Evolutionary conservation across 2,888 invertebrate species (phyloP).

Genomic region (Altica lythri): DNA sequence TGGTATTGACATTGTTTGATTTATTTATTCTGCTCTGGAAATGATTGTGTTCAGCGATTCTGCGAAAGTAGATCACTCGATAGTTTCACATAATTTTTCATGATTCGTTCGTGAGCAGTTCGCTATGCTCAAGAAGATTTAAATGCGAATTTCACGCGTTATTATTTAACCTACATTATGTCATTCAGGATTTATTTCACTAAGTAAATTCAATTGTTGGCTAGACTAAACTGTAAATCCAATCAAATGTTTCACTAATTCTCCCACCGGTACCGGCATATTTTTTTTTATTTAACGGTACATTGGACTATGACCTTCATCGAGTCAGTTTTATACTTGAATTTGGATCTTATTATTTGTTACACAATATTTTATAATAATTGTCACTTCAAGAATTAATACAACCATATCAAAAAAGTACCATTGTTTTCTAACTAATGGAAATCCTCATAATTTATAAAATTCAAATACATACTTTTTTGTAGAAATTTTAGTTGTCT

Average conservation of each 20-base stretch:
- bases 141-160: conserved; percentile 22
- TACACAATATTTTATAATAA: conserved; percentile 3
- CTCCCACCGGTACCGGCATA: conserved; percentile 14
- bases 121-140: conserved; percentile 21
- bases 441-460: no score
- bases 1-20: conserved; percentile 49
- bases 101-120: conserved; percentile 16
- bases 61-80: conserved; percentile 33
- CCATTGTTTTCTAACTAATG: no score
- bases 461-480: no score
- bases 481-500: no score
- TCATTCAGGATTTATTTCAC: conserved; percentile 20
- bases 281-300: conserved; percentile 22
- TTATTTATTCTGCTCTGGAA: conserved; percentile 42
- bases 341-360: conserved; percentile 6
- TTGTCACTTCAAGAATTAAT: no score
- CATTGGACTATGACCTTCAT: conserved; percentile 18
- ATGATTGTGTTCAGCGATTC: no score
- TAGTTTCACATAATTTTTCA: conserved; percentile 24
- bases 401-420: no score
- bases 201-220: conserved; percentile 18
- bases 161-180: conserved; percentile 31
- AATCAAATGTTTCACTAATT: conserved; percentile 16
- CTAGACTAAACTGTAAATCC: conserved; percentile 15
- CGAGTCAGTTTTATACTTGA: not conserved